Percentiles rank a stretch among this genome's conserved stretches.
These are phyloP conservation scores for Parnassius smintheus DNA, from an alignment of 2,888 invertebrate genomes.

Conservation along the genomic window DNA sequence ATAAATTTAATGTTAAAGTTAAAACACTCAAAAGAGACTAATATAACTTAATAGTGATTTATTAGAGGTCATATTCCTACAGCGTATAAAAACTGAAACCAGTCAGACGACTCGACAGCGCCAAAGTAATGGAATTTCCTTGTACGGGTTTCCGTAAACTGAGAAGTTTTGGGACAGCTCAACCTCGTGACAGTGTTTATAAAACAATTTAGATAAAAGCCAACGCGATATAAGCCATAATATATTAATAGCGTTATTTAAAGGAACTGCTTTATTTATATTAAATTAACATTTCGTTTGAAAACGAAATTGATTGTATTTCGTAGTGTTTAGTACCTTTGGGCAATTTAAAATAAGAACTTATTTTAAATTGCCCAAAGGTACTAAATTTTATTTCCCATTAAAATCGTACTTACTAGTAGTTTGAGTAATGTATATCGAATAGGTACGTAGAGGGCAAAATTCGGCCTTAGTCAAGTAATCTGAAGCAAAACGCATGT, in stretches of 20 bases:
- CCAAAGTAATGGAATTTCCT: constrained; percentile 70
- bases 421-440: too few species aligned
- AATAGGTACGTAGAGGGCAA: too few species aligned
- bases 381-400: too few species aligned
- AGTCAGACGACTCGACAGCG: constrained; percentile 44
- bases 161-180: constrained; percentile 50
- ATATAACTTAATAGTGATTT: constrained; percentile 48
- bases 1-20: constrained; percentile 3
- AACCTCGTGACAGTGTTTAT: constrained; percentile 55
- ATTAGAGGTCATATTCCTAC: constrained; percentile 51
- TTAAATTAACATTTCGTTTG: too few species aligned
- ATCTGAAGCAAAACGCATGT: too few species aligned
- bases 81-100: constrained; percentile 45
- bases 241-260: too few species aligned
- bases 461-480: too few species aligned
- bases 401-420: too few species aligned
- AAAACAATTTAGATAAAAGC: constrained; percentile 34
- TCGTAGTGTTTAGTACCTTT: neutral
- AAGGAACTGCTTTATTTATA: too few species aligned
- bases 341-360: neutral
- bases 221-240: neutral
- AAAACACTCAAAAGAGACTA: neutral
- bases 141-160: constrained; percentile 55
- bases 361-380: too few species aligned
- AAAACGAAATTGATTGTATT: neutral